A percentile compares a stretch with the other conserved stretches of the same genome.
Evolutionary conservation across 2,797 vertebrate species (phyloP).

Genomic region (Chaunax sp.): DNA sequence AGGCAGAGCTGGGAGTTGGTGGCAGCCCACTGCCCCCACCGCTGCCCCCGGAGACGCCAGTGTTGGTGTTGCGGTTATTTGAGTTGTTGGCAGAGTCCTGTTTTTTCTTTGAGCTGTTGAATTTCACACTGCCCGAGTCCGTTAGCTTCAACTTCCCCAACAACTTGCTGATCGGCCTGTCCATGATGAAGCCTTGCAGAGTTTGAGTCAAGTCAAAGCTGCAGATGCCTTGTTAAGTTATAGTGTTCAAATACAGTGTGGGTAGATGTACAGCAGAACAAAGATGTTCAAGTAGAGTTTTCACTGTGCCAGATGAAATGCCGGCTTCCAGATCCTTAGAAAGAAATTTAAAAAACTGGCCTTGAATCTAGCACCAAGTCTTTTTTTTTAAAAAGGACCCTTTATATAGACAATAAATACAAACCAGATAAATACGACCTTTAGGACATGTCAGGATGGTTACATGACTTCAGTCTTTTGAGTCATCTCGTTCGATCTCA

Average conservation of each 20-base stretch:
- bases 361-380: constrained; percentile 30
- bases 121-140: constrained; percentile 88
- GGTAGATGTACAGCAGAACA: constrained; percentile 62
- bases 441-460: constrained; percentile 73
- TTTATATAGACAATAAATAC: constrained; percentile 75
- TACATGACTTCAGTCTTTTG: constrained; percentile 70
- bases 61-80: constrained; percentile 85
- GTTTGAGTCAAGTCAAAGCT: constrained; percentile 31
- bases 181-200: constrained; percentile 74
- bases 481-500: constrained; percentile 67
- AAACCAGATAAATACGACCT: constrained; percentile 77
- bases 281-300: constrained; percentile 61
- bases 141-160: constrained; percentile 88
- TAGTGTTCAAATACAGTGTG: constrained; percentile 70
- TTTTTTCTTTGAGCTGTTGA: constrained; percentile 86
- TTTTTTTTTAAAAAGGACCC: neutral
- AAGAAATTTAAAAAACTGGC: constrained; percentile 35
- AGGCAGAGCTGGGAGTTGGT: constrained; percentile 62
- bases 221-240: constrained; percentile 23
- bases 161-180: constrained; percentile 87
- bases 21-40: constrained; percentile 58
- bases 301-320: constrained; percentile 53
- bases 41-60: constrained; percentile 54
- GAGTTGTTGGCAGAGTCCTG: constrained; percentile 83
- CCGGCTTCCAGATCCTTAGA: constrained; percentile 27